Base-by-base conservation (phyloP, 2,113 vertebrate genomes). In the Promerops cafer region DNA sequence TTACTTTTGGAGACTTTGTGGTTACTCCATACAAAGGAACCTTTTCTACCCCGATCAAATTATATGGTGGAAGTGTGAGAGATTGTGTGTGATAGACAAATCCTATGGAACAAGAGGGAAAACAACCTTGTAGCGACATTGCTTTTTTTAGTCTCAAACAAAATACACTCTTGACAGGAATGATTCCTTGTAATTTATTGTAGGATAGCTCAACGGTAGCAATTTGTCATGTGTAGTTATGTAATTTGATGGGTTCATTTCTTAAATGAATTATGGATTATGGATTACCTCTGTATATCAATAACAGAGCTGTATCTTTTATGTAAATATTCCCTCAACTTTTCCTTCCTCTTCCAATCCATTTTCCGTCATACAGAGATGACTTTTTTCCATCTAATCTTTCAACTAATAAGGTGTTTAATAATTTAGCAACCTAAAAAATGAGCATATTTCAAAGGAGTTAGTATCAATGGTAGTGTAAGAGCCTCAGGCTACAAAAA, bases 381-480 rank as follows among this genome's bases (percentile, higher is more conserved):
- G 85, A 97, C 87, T 97, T 85, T 92, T 96, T 93, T 92, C 92
- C 87, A 97, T 96, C 95, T 97, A 95, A 94, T 96, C 94, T 94
- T 97, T 97, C 75, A 87, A 94, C 96, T 98, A 97, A 97, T 97
- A 97, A 97, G 95, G 95, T 95, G 87, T 96, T 98, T 97, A 96
- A 97, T 98, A 98, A 98, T 94, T 97, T 96, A 96, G 76, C 94
- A 96, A 89, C 85, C 93, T 97, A 96, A 97, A 95, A 97, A 98
- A 97, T 80, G 83, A 98, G 93, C 85, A 92, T 97, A 87, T 98
- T 97, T 98, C 97, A 98, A 98, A 97, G 94, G 78, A 95, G 94
- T 85, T 92, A 53, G 53, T 93, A 94, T 92, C 96, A 95, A 52
- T 96, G 88, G 93, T 94, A 94, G 91, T 90, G 85, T 92, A 81